Evolutionary conservation across 2,888 invertebrate genomes (phyloP), one percentile per base, ranked within the genome.

Genomic region (Colostygia pectinataria): DNA sequence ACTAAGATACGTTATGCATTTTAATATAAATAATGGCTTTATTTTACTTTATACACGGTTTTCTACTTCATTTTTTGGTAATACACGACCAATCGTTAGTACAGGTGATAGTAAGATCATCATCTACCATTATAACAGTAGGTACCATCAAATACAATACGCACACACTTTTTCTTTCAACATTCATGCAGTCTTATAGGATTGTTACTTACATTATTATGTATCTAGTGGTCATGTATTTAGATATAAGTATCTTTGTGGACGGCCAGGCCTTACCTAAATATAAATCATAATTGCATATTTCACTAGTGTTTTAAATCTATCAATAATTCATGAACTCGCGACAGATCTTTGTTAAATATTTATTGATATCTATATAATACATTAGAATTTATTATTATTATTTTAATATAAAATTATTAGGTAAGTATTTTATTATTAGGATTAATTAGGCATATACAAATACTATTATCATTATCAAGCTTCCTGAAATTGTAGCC

Each of bases 221-320:
- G n/a, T 74, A 76, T 70, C 68, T 80, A 74, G 62, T 67, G 36
- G 41, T 51, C 37, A 71, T 61, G 53, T 62, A 66, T 63, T 29
- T 39, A 31, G 40, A 31, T 48, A 44, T 60, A 67, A 68, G 67
- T 68, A 69, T 73, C 57, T 68, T 68, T 73, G 77, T 84, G 89
- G 89, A 89, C 89, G 89, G 89, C 84, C 71, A 84, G 80, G 83
- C 86, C 85, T 84, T 76, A 32, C 2, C 28, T 61, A n/a, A 59
- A 53, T 27, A 55, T 41, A 59, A 61, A 55, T 61, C 55, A 60
- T 44, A 54, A 61, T 56, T 55, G 55, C 45, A 55, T 62, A 58
- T 55, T 58, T 61, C 47, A 62, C 57, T 65, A 59, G 57, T 53
- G 51, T 52, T 54, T 55, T 48, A 36, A n/a, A 36, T 33, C 25